Percentiles rank a stretch among this genome's conserved stretches.
Evolutionary conservation across 2,797 vertebrate species (phyloP).

Genomic region (Eospalax fontanierii): DNA sequence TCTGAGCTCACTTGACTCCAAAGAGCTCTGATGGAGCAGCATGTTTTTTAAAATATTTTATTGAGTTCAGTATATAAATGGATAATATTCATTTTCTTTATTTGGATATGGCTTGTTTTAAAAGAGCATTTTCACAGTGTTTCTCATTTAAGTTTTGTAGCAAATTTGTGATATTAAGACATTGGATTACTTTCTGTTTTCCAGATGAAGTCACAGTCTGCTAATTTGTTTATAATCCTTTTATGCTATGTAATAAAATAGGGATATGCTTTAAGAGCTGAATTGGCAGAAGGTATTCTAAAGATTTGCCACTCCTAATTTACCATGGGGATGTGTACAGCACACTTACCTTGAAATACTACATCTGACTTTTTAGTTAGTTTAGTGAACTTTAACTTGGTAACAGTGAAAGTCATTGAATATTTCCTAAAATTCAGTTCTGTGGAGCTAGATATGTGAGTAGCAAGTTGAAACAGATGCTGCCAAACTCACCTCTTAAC

Average conservation of each 20-base stretch:
- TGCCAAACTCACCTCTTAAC: neutral
- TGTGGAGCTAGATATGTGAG: neutral
- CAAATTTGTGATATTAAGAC: neutral
- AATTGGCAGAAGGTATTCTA: neutral
- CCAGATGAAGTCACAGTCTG: neutral
- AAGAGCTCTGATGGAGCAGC: neutral
- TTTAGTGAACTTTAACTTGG: neutral
- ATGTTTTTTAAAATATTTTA: neutral
- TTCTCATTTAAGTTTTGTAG: conserved; percentile 3
- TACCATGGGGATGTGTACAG: neutral
- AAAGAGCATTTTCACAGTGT: neutral
- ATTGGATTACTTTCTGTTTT: neutral
- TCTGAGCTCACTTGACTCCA: neutral
- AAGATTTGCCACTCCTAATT: neutral
- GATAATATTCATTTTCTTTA: neutral
- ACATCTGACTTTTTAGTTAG: neutral
- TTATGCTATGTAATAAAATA: neutral
- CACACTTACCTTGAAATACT: neutral
- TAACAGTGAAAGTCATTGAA: neutral
- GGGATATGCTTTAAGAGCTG: neutral
- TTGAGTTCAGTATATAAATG: neutral
- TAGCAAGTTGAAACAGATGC: neutral
- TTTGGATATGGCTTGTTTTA: neutral
- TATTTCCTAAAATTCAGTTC: neutral
- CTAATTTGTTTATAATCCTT: neutral